Percentiles rank a stretch among this genome's conserved stretches.
Conservation (phyloP, 2,797 vertebrate genomes). For the Artibeus jamaicensis region DNA sequence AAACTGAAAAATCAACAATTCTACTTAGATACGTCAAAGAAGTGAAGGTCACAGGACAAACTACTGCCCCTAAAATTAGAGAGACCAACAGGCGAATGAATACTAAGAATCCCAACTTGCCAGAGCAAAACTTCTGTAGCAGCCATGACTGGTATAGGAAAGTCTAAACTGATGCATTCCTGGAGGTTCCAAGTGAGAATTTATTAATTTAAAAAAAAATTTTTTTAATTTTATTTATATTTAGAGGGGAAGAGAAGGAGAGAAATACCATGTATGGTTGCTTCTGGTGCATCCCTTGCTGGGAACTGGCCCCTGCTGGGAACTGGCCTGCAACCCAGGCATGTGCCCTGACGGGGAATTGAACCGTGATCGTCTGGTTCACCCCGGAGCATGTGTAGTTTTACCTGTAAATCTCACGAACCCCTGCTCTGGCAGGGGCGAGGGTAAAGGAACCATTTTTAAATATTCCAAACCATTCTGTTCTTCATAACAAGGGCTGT, state of each 20-base stretch:
- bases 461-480: not conserved
- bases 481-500: not conserved
- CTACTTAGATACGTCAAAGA: not conserved
- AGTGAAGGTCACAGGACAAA: not conserved
- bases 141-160: not conserved
- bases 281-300: too few species aligned
- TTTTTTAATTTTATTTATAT: too few species aligned
- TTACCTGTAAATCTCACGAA: too few species aligned
- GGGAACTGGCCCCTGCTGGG: too few species aligned
- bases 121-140: not conserved
- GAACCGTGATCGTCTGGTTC: too few species aligned
- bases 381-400: too few species aligned
- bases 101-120: not conserved
- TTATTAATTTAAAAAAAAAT: too few species aligned
- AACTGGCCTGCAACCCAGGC: too few species aligned
- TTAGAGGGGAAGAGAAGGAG: too few species aligned
- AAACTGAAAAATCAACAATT: not conserved
- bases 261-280: too few species aligned
- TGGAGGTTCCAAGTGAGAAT: not conserved
- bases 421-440: not conserved
- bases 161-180: not conserved
- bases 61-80: not conserved
- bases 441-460: not conserved
- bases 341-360: too few species aligned
- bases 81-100: not conserved